Evolutionary conservation across 2,888 invertebrate species (phyloP).

Genomic region (Rosalia funebris): DNA sequence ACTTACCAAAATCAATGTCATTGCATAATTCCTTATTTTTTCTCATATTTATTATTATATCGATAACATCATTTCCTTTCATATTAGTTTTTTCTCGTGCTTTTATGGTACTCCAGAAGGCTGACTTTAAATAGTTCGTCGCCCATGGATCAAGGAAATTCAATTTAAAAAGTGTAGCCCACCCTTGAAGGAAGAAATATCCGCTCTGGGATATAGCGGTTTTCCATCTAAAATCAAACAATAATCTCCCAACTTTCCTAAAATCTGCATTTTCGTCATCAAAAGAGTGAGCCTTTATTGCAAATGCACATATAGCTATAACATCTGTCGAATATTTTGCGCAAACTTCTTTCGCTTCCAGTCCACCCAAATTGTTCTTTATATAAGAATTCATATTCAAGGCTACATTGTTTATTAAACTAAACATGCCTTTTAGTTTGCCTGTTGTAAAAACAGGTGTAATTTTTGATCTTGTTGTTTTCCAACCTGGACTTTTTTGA

Average conservation of each 20-base stretch:
- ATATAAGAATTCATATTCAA: constrained; percentile 47
- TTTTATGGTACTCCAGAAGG: constrained; percentile 4
- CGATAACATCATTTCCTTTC: constrained; percentile 68
- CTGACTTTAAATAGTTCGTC: not conserved
- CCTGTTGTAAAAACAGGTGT: constrained; percentile 67
- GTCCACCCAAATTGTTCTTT: constrained; percentile 4
- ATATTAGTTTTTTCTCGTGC: constrained; percentile 40
- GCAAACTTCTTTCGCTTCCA: constrained; percentile 53
- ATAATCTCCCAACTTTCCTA: not conserved
- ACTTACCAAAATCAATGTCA: not conserved
- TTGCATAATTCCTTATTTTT: constrained; percentile 13
- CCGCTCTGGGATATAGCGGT: not conserved
- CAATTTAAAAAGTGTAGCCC: not conserved
- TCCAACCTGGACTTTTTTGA: constrained; percentile 67
- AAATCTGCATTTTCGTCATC: constrained; percentile 7
- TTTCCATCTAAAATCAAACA: not conserved
- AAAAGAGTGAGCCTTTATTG: constrained; percentile 8
- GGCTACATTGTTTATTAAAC: constrained; percentile 61
- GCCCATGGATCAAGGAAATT: constrained; percentile 5
- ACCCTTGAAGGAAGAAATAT: not conserved
- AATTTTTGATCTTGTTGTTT: constrained; percentile 64
- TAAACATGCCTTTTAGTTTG: constrained; percentile 67
- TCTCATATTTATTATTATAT: constrained; percentile 54
- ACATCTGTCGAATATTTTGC: constrained; percentile 58
- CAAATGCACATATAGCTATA: constrained; percentile 17